Percentiles rank a stretch among this genome's conserved stretches.
phyloP scores from a whole-genome alignment of 2,797 vertebrate genomes.

The Australoheros facetus region DNA sequence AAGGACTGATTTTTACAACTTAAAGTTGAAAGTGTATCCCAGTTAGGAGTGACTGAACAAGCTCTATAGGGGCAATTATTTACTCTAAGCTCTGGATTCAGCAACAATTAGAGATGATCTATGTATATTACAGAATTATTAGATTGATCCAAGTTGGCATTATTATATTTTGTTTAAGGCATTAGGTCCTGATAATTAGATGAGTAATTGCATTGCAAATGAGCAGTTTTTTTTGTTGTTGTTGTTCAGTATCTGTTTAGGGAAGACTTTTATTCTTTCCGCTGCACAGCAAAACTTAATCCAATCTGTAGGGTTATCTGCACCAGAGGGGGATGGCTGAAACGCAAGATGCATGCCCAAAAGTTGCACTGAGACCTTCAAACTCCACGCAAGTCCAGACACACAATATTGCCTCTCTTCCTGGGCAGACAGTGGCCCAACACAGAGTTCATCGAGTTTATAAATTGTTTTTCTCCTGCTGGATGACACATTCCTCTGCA shows the following conservation, averaged over 20 bases:
- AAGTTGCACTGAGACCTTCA: not conserved
- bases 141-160: not conserved
- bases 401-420: not conserved
- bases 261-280: not conserved
- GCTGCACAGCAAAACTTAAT: not conserved
- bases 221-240: not conserved
- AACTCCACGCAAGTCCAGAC: not conserved
- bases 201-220: constrained; percentile 9
- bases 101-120: not conserved
- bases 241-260: not conserved
- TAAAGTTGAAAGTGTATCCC: not conserved
- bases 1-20: not conserved
- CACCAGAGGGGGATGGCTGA: not conserved
- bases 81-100: not conserved
- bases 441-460: not conserved
- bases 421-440: not conserved
- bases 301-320: not conserved
- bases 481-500: not conserved
- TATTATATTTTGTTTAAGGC: not conserved
- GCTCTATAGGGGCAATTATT: not conserved
- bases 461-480: not conserved
- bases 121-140: not conserved
- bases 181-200: not conserved
- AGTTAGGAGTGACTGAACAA: not conserved
- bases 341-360: not conserved